These are phyloP conservation scores for Tragelaphus strepsiceros DNA, from an alignment of 2,113 vertebrate genomes.

Conservation along the genomic window DNA sequence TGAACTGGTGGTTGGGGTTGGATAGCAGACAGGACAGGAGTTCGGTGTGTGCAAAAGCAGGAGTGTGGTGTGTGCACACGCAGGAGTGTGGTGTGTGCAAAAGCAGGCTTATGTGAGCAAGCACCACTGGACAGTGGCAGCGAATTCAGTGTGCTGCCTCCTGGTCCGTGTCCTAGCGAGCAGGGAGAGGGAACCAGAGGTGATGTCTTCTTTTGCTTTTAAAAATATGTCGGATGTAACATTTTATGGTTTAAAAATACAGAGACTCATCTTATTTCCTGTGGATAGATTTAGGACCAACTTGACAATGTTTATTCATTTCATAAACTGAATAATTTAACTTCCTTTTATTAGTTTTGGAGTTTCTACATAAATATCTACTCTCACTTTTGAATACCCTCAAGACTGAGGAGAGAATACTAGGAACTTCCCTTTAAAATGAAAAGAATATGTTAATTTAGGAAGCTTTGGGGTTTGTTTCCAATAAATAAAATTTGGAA, in stretches of 20 bases:
- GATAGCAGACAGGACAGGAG: fast-evolving
- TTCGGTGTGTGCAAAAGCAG: too few species aligned
- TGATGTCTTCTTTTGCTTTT: neutral
- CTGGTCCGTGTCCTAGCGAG: neutral
- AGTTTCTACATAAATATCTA: constrained; percentile 50
- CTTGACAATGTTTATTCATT: constrained; percentile 26
- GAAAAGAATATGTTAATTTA: constrained; percentile 16
- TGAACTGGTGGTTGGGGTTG: neutral
- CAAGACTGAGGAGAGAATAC: constrained; percentile 8
- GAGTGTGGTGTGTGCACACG: too few species aligned
- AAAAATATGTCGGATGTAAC: neutral
- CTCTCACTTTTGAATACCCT: neutral
- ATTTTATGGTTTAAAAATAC: constrained; percentile 6
- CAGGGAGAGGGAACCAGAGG: neutral
- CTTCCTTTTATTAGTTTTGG: constrained; percentile 64
- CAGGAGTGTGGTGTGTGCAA: fast-evolving
- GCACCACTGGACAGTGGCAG: fast-evolving
- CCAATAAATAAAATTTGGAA: constrained; percentile 65
- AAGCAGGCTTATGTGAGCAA: neutral
- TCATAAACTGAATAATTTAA: constrained; percentile 69
- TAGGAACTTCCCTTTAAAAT: constrained; percentile 46
- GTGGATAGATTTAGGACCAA: constrained; percentile 25
- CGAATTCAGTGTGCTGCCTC: fast-evolving
- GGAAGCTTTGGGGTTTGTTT: constrained; percentile 50
- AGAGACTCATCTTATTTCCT: neutral